Percentiles rank a stretch among this genome's conserved stretches.
These are phyloP conservation scores for Rhegmatorhina hoffmannsi DNA, from an alignment of 2,113 vertebrate genomes.

Conservation along the genomic window DNA sequence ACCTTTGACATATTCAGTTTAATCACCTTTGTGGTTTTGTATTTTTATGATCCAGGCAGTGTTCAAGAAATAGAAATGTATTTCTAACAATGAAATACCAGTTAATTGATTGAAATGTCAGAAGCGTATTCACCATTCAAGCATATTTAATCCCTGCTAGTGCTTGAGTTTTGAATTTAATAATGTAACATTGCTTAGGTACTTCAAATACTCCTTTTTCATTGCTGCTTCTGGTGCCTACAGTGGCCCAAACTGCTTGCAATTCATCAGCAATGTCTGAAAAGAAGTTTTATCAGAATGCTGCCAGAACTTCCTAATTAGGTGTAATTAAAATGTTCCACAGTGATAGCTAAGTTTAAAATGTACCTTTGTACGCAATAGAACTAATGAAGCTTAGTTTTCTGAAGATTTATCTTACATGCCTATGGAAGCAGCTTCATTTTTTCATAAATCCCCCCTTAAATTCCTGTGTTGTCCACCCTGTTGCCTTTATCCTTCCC, in stretches of 20 bases:
- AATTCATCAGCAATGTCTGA: not conserved
- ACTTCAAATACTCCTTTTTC: not conserved
- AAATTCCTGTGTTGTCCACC: not conserved
- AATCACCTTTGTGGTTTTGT: not conserved
- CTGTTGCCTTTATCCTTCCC: not conserved
- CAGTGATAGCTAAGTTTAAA: not conserved
- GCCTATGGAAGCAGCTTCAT: not conserved
- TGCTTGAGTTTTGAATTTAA: not conserved
- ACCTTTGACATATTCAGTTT: not conserved
- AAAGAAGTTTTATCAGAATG: not conserved
- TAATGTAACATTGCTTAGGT: not conserved
- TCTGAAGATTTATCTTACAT: not conserved
- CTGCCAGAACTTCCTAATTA: not conserved
- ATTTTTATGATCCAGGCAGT: not conserved
- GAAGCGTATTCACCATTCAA: not conserved
- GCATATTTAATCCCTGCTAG: not conserved
- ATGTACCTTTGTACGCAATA: not conserved
- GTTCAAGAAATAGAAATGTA: not conserved
- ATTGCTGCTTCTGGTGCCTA: not conserved
- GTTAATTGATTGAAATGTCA: not conserved
- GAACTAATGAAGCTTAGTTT: not conserved
- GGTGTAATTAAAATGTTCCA: not conserved
- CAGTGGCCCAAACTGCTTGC: not conserved
- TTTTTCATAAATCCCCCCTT: not conserved
- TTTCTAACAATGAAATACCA: not conserved